Percentiles rank a stretch among this genome's conserved stretches.
phyloP scores from a whole-genome alignment of 2,113 vertebrate genomes.

The Picathartes gymnocephalus region DNA sequence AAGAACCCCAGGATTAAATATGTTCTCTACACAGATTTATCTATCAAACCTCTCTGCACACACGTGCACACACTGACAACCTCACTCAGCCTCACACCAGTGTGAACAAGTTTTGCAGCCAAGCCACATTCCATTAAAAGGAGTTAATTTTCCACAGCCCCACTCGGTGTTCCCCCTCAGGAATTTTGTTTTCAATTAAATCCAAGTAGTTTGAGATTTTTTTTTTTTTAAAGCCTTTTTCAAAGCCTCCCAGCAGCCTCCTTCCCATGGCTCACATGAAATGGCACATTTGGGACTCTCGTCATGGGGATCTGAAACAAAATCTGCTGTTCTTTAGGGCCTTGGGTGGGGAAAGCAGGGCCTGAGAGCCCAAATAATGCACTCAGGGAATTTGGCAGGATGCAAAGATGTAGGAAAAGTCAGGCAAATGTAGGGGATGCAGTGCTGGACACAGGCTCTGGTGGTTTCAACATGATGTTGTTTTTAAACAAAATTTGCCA shows the following conservation, averaged over 20 bases:
- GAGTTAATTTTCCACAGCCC: not conserved
- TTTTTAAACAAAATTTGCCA: not conserved
- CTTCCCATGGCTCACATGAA: not conserved
- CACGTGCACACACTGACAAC: not conserved
- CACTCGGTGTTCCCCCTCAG: not conserved
- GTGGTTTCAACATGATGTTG: not conserved
- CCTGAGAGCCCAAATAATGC: not conserved
- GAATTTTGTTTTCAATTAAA: constrained; percentile 2
- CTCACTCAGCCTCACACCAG: not conserved
- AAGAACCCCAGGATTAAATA: not conserved
- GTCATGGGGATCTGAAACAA: not conserved
- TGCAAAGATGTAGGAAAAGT: not conserved
- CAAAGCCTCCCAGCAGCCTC: not conserved
- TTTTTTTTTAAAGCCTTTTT: not conserved
- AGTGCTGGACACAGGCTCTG: not conserved
- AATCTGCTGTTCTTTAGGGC: not conserved
- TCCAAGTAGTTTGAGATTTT: not conserved
- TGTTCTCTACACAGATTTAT: not conserved
- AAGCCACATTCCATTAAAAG: constrained; percentile 32
- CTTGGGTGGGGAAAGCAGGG: not conserved
- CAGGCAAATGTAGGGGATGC: not conserved
- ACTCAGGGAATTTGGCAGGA: not conserved
- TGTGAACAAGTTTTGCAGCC: constrained; percentile 31
- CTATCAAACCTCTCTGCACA: not conserved
- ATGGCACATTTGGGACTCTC: not conserved